Percentiles rank a stretch among this genome's conserved stretches.
Evolutionary conservation across 2,797 vertebrate genomes (phyloP).

Genomic region (Pyrocephalus nanus): DNA sequence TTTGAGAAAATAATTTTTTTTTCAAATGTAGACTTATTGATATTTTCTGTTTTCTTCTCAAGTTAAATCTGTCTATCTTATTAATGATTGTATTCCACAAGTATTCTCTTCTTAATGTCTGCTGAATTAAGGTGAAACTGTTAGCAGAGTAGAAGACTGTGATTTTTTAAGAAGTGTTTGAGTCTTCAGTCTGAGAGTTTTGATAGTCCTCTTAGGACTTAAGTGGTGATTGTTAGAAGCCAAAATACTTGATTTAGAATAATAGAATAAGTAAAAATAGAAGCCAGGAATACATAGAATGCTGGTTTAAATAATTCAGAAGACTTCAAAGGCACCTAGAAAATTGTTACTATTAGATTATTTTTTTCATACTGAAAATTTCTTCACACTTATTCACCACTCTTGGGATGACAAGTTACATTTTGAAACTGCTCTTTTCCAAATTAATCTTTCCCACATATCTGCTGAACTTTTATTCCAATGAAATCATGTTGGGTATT

Average conservation of each 20-base stretch:
- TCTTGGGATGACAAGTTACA: not conserved
- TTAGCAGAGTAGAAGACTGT: not conserved
- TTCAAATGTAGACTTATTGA: not conserved
- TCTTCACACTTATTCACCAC: not conserved
- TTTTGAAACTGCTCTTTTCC: not conserved
- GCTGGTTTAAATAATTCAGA: not conserved
- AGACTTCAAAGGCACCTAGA: not conserved
- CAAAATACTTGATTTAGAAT: not conserved
- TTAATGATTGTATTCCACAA: not conserved
- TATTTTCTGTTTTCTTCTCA: not conserved
- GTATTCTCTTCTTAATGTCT: not conserved
- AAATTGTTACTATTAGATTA: not conserved
- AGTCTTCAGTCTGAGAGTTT: not conserved
- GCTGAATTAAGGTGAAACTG: not conserved
- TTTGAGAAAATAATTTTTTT: not conserved
- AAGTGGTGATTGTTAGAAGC: not conserved
- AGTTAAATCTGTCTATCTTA: not conserved
- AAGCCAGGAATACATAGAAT: not conserved
- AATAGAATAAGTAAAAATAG: not conserved
- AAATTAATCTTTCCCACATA: not conserved
- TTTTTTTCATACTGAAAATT: not conserved
- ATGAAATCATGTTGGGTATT: not conserved
- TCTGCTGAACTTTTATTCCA: conserved; percentile 14
- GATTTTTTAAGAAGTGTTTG: not conserved
- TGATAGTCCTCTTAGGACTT: not conserved